Conservation (phyloP, 2,797 vertebrate species). For the Botia kubotai region DNA sequence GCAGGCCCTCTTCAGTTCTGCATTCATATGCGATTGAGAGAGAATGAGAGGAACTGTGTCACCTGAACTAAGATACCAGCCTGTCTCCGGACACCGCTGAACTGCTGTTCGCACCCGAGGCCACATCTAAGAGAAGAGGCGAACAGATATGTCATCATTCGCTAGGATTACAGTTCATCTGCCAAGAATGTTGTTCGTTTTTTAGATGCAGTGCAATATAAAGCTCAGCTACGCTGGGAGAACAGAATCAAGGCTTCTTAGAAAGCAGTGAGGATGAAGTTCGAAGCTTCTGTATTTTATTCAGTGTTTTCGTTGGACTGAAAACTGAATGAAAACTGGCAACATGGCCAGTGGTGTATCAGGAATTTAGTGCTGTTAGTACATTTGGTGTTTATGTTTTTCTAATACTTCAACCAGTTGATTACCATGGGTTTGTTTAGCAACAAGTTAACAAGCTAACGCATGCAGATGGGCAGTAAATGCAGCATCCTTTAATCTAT, state of each 20-base stretch:
- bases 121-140: constrained; percentile 23
- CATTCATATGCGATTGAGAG: constrained; percentile 43
- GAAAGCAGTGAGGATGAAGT: constrained; percentile 7
- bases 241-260: background rate
- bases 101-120: constrained; percentile 21
- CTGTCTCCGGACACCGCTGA: constrained; percentile 10
- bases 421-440: background rate
- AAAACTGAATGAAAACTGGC: constrained; percentile 21
- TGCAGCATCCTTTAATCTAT: background rate
- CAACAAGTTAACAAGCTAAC: too few species aligned
- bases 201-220: constrained; percentile 36
- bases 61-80: constrained; percentile 19
- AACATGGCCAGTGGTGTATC: background rate
- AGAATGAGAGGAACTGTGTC: constrained; percentile 31
- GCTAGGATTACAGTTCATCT: constrained; percentile 47
- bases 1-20: constrained; percentile 35
- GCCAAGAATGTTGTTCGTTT: constrained; percentile 15
- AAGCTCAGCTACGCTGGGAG: background rate
- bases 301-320: background rate
- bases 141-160: constrained; percentile 35
- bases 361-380: too few species aligned
- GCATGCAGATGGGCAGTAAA: too few species aligned
- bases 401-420: background rate
- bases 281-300: constrained; percentile 16
- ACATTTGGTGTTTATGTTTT: background rate